phyloP scores from a whole-genome alignment of 1,140 invertebrate genomes.

The Campoletis sonorensis region DNA sequence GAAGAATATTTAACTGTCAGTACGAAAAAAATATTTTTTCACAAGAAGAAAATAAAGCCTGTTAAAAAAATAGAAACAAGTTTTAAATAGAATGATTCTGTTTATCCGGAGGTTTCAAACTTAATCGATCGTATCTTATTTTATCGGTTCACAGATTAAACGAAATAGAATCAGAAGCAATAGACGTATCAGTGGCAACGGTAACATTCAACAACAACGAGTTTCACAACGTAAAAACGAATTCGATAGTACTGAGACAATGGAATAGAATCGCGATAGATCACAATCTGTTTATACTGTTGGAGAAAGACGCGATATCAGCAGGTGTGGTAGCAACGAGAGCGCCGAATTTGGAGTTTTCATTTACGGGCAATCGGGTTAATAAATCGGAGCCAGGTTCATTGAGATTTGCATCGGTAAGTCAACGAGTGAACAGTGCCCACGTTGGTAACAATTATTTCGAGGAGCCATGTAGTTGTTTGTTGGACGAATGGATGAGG shows the following conservation, averaged over 20 bases:
- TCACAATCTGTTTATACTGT: constrained; percentile 79
- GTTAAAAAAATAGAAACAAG: too few relatives aligned
- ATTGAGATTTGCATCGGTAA: constrained; percentile 78
- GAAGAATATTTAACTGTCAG: constrained; percentile 43
- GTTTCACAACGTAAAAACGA: constrained; percentile 77
- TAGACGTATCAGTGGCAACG: constrained; percentile 80
- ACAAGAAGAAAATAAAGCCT: constrained; percentile 1
- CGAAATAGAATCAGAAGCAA: constrained; percentile 79
- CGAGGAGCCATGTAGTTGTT: constrained; percentile 80
- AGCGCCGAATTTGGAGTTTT: constrained; percentile 76
- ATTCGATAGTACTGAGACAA: constrained; percentile 79
- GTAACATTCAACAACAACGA: constrained; percentile 80
- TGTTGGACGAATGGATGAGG: constrained; percentile 78
- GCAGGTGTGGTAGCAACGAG: constrained; percentile 66
- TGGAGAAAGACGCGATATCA: constrained; percentile 78
- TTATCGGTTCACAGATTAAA: constrained; percentile 78
- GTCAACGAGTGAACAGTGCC: constrained; percentile 74
- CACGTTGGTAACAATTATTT: constrained; percentile 81
- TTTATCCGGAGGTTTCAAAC: not conserved
- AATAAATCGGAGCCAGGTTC: constrained; percentile 75
- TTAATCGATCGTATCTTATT: constrained; percentile 1
- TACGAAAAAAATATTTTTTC: too few relatives aligned
- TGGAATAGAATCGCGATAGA: constrained; percentile 82
- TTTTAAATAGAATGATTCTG: too few relatives aligned
- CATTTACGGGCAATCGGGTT: constrained; percentile 81